Percentiles rank a stretch among this genome's conserved stretches.
phyloP scores from a whole-genome alignment of 2,113 vertebrate genomes.

The Grammomys surdaster region DNA sequence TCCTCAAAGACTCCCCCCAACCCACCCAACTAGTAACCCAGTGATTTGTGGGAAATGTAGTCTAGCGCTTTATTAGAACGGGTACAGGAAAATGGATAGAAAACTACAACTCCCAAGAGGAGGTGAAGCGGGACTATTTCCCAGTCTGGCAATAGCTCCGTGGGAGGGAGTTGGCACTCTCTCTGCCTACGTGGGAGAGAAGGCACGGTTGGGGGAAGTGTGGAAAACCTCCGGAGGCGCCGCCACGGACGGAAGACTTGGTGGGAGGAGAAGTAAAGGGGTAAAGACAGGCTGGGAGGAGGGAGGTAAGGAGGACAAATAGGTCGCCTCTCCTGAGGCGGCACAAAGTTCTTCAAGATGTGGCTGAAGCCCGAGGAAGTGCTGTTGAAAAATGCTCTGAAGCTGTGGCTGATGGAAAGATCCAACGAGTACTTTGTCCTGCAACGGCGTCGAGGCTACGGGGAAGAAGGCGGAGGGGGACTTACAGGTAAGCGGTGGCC shows the following conservation, averaged over 20 bases:
- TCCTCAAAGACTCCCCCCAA: conserved; percentile 68
- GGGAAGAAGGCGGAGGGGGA: conserved; percentile 94
- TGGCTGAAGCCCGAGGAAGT: conserved; percentile 98
- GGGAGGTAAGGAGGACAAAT: conserved; percentile 50
- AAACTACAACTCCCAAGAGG: conserved; percentile 85
- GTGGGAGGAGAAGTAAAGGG: conserved; percentile 62
- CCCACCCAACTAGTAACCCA: accelerated
- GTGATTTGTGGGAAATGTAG: conserved; percentile 10
- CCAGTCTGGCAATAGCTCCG: conserved; percentile 10
- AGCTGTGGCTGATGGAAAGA: conserved; percentile 96
- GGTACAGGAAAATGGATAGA: accelerated
- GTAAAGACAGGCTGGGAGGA: background rate
- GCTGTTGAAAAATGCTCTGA: conserved; percentile 96
- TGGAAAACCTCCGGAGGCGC: conserved; percentile 66
- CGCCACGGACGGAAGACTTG: conserved; percentile 44
- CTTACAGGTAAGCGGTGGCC: conserved; percentile 90
- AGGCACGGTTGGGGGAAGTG: conserved; percentile 79
- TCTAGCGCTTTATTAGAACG: accelerated
- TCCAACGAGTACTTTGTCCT: conserved; percentile 96
- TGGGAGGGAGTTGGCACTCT: conserved; percentile 85
- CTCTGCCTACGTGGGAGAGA: conserved; percentile 91
- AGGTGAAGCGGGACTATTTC: conserved; percentile 57
- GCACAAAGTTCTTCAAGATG: conserved; percentile 87
- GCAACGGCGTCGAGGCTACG: conserved; percentile 95
- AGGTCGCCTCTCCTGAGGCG: background rate